phyloP scores from a whole-genome alignment of 2,888 invertebrate genomes.

The Drepanosiphum platanoidis region DNA sequence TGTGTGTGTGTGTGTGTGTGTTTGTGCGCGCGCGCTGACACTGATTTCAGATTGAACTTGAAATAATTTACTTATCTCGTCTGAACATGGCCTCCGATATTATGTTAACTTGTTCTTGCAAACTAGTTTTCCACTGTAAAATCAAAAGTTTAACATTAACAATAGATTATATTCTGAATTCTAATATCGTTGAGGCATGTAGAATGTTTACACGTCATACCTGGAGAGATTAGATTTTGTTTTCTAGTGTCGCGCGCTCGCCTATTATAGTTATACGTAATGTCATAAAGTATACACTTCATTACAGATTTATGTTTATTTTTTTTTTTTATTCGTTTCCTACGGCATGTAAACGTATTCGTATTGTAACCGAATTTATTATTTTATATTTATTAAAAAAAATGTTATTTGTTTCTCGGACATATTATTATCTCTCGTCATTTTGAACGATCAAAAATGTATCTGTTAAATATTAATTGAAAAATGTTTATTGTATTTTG shows the following conservation, averaged over 20 bases:
- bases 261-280: not conserved
- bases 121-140: not conserved
- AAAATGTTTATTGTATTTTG: not conserved
- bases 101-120: no score
- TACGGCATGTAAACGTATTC: not conserved
- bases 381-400: not conserved
- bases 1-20: no score
- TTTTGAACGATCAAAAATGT: not conserved
- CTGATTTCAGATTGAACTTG: not conserved
- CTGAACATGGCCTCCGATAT: not conserved
- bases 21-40: no score
- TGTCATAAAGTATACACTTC: not conserved
- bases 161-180: not conserved
- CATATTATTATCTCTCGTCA: not conserved
- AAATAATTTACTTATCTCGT: no score
- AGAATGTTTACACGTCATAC: no score
- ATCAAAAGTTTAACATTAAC: not conserved
- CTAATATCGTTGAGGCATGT: not conserved
- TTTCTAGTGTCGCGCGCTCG: not conserved
- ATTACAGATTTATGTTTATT: not conserved
- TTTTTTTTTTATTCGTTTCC: not conserved
- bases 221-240: no score
- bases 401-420: constrained; percentile 5
- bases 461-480: constrained; percentile 3
- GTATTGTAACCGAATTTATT: not conserved